These are phyloP conservation scores for Poliocrania exsul DNA, from an alignment of 2,797 vertebrate genomes.

Conservation along the genomic window DNA sequence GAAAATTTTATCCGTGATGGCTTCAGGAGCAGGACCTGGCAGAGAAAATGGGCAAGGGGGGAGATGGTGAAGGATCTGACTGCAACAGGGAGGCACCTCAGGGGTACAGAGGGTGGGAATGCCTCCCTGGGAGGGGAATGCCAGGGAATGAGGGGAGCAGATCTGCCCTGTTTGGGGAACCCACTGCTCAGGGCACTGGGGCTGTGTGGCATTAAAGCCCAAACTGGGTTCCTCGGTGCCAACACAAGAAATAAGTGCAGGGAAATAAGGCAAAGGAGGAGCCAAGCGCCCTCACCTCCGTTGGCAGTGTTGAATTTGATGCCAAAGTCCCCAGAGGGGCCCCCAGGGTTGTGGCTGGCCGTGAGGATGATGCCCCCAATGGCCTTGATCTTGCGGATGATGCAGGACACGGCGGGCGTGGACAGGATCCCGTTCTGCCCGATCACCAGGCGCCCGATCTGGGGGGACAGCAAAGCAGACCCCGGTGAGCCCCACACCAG, in stretches of 20 bases:
- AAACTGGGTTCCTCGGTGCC: not conserved
- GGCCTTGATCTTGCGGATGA: conserved; percentile 95
- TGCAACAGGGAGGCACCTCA: not conserved
- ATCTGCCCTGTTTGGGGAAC: not conserved
- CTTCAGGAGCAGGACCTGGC: conserved; percentile 94
- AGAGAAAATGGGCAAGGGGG: not conserved
- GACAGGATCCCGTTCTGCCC: conserved; percentile 98
- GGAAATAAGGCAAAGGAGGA: not conserved
- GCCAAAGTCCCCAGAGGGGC: conserved; percentile 94
- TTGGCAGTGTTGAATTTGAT: conserved; percentile 97
- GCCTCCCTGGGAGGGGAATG: not conserved
- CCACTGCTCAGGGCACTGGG: not conserved
- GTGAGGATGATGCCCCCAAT: conserved; percentile 97
- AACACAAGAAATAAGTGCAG: not conserved
- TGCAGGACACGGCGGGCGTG: conserved; percentile 96
- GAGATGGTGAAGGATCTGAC: not conserved
- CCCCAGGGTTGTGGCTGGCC: conserved; percentile 96
- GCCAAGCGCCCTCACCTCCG: conserved; percentile 82
- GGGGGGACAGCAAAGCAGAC: not conserved
- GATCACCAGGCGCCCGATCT: conserved; percentile 93
- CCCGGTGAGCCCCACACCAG: not conserved
- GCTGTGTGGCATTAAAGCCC: not conserved
- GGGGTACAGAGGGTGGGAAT: not conserved
- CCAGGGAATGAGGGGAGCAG: not conserved
- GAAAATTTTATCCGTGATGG: conserved; percentile 94